Percentiles rank a stretch among this genome's conserved stretches.
Conservation (phyloP, 1,140 invertebrate species). For the Cryptotermes secundus region DNA sequence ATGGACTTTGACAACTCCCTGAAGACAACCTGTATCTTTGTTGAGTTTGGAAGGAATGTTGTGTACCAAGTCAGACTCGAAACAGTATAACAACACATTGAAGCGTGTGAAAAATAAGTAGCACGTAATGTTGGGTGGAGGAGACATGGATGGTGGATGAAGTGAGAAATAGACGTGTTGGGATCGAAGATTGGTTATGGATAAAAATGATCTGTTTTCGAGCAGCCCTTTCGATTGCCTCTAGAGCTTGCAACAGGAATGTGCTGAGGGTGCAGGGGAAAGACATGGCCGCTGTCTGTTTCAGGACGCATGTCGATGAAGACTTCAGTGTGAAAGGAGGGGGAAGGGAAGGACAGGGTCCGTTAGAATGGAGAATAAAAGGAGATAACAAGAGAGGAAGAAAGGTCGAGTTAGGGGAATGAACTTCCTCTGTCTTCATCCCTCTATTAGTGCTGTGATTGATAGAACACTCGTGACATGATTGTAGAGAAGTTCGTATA, state of each 20-base stretch:
- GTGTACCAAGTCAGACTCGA: neutral
- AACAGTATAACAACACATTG: neutral
- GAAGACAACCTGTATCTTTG: neutral
- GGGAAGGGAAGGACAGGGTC: neutral
- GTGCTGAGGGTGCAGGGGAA: neutral
- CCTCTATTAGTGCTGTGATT: neutral
- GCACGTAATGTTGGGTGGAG: neutral
- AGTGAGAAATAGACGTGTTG: constrained; percentile 17
- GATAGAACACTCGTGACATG: neutral
- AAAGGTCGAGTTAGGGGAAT: neutral
- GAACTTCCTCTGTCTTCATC: constrained; percentile 1
- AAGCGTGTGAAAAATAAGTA: neutral
- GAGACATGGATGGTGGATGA: neutral
- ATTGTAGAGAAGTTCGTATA: neutral
- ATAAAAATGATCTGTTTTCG: neutral
- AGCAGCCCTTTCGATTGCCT: neutral
- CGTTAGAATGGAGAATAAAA: neutral
- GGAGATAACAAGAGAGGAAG: neutral
- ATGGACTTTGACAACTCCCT: neutral
- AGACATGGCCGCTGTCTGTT: neutral
- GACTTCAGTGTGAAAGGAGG: neutral
- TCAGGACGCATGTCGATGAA: neutral
- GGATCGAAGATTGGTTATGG: constrained; percentile 2
- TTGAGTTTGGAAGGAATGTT: neutral
- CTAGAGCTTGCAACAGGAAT: neutral